Conservation (phyloP, 2,113 vertebrate species). For the Neofelis nebulosa region DNA sequence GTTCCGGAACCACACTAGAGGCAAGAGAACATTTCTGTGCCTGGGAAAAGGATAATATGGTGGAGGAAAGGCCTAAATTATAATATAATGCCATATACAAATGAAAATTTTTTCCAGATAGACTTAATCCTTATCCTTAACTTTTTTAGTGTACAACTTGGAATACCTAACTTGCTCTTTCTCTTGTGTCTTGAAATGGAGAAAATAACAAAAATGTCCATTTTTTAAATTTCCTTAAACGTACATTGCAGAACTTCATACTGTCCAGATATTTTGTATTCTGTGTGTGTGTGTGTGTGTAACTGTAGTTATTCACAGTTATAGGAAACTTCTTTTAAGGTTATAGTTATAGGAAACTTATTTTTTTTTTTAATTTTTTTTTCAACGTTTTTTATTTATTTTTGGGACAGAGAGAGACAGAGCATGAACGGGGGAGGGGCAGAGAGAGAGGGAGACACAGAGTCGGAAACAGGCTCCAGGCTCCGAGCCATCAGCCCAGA, state of each 20-base stretch:
- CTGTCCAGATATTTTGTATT: not conserved
- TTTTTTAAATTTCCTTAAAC: not conserved
- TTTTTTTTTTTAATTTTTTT: not conserved
- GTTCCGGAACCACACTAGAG: not conserved
- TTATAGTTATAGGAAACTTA: not conserved
- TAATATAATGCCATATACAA: not conserved
- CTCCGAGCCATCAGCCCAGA: too few species aligned
- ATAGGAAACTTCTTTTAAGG: not conserved
- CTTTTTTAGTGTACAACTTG: not conserved
- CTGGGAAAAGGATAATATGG: not conserved
- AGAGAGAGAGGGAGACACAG: too few species aligned
- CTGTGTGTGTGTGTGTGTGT: not conserved
- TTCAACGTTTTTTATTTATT: too few species aligned
- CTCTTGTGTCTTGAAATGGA: conserved; percentile 22
- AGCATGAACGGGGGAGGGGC: too few species aligned
- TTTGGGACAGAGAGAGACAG: too few species aligned
- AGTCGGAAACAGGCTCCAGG: too few species aligned
- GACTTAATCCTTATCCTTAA: conserved; percentile 7
- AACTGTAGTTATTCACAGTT: not conserved
- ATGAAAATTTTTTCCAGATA: not conserved
- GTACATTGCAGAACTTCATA: not conserved
- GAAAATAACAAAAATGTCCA: not conserved
- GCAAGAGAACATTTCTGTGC: not conserved
- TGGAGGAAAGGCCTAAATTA: not conserved
- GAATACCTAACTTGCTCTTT: not conserved